Percentiles rank a stretch among this genome's conserved stretches.
phyloP scores from a whole-genome alignment of 2,113 vertebrate genomes.

The Sapajus apella region DNA sequence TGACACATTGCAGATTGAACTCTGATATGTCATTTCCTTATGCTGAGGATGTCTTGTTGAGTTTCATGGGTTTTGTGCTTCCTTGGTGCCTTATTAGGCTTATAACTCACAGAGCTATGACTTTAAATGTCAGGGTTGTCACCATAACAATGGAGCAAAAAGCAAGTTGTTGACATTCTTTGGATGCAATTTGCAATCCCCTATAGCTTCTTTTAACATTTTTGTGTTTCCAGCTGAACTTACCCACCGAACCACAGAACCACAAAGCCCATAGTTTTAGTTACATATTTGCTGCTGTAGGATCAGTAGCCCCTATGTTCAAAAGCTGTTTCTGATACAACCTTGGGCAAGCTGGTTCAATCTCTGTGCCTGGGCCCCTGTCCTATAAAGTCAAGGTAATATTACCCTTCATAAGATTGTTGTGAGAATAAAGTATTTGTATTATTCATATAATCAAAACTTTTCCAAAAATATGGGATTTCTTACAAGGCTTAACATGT shows the following conservation, averaged over 20 bases:
- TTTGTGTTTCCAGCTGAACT: constrained; percentile 47
- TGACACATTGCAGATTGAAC: not conserved
- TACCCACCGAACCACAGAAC: not conserved
- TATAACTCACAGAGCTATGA: constrained; percentile 26
- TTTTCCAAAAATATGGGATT: not conserved
- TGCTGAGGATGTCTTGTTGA: not conserved
- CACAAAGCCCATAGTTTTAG: not conserved
- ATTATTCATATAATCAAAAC: not conserved
- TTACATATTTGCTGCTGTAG: not conserved
- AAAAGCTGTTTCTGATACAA: not conserved
- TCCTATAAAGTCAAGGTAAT: not conserved
- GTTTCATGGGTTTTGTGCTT: constrained; percentile 9
- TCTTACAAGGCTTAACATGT: too few relatives aligned
- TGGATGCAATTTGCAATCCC: constrained; percentile 48
- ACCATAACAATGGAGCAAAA: constrained; percentile 33
- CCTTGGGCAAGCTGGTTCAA: not conserved
- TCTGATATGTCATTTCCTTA: constrained; percentile 22
- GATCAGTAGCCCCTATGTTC: not conserved
- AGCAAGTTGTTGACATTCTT: constrained; percentile 61
- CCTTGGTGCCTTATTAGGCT: constrained; percentile 40
- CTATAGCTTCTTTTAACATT: constrained; percentile 34
- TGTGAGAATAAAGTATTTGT: not conserved
- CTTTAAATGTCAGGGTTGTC: constrained; percentile 67
- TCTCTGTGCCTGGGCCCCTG: not conserved
- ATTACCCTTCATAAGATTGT: not conserved